phyloP scores from a whole-genome alignment of 2,888 invertebrate genomes.

The Ormyrus pomaceus region DNA sequence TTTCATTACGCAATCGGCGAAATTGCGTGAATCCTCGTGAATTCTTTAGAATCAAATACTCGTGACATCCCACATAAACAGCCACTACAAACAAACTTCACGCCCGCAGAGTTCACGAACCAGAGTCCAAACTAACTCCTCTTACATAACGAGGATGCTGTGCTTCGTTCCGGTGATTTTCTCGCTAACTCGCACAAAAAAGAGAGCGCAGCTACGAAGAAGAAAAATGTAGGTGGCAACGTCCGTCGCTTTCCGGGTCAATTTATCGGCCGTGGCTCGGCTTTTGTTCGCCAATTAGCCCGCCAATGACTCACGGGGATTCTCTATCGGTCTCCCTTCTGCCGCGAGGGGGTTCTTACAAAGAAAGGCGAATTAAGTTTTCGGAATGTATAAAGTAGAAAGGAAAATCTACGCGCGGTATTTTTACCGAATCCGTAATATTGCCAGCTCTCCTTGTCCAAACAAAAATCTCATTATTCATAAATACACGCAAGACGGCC shows the following conservation, averaged over 20 bases:
- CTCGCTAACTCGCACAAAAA: conserved; percentile 22
- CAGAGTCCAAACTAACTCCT: neutral
- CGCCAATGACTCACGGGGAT: conserved; percentile 6
- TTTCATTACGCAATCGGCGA: too few species aligned
- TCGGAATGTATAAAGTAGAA: too few species aligned
- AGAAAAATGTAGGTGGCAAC: too few species aligned
- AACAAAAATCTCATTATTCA: too few species aligned
- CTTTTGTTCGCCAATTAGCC: conserved; percentile 31
- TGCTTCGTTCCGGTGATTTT: neutral
- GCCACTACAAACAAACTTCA: neutral
- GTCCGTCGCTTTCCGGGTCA: conserved; percentile 13
- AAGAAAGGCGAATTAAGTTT: too few species aligned
- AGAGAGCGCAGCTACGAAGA: neutral
- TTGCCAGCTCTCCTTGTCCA: too few species aligned
- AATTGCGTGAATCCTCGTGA: too few species aligned
- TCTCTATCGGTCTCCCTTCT: neutral
- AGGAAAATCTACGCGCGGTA: too few species aligned
- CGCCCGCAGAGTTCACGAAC: conserved; percentile 22
- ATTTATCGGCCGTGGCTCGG: neutral
- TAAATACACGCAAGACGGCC: too few species aligned
- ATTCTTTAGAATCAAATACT: too few species aligned
- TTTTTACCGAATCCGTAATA: too few species aligned
- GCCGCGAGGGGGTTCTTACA: neutral
- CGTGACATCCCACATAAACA: too few species aligned
- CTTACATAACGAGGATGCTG: neutral